A percentile compares a stretch with the other conserved stretches of the same genome.
phyloP scores from a whole-genome alignment of 2,888 invertebrate genomes.

The Palloptera scutellata region DNA sequence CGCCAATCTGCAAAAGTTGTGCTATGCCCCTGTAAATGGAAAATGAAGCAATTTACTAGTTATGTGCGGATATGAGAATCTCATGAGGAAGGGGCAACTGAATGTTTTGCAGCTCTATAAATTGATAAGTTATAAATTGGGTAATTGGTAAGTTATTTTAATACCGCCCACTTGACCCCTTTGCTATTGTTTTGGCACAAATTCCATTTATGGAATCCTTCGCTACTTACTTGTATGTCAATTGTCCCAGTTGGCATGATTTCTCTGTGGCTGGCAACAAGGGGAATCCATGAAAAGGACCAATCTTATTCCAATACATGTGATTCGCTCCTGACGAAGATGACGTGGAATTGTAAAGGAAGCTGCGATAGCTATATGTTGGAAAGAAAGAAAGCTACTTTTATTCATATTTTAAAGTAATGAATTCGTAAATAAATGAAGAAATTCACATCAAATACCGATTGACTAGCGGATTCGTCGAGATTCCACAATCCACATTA shows the following conservation, averaged over 20 bases:
- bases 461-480: conserved; percentile 61
- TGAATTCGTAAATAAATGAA: no score
- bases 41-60: not conserved
- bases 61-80: no score
- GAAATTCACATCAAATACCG: conserved; percentile 49
- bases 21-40: conserved; percentile 71
- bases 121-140: no score
- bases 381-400: not conserved
- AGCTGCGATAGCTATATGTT: conserved; percentile 57
- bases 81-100: no score
- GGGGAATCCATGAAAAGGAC: conserved; percentile 86
- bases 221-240: conserved; percentile 71
- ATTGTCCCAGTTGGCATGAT: conserved; percentile 83
- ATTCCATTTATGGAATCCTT: no score
- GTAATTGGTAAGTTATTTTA: no score
- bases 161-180: no score
- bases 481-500: conserved; percentile 77
- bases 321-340: conserved; percentile 65
- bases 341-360: conserved; percentile 58
- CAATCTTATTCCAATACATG: conserved; percentile 78
- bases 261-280: conserved; percentile 73
- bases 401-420: no score
- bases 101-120: no score
- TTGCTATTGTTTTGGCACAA: no score
- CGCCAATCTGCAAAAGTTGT: conserved; percentile 83